A percentile compares a stretch with the other conserved stretches of the same genome.
Conservation (phyloP, 1,140 invertebrate species). For the Dryas iulia region DNA sequence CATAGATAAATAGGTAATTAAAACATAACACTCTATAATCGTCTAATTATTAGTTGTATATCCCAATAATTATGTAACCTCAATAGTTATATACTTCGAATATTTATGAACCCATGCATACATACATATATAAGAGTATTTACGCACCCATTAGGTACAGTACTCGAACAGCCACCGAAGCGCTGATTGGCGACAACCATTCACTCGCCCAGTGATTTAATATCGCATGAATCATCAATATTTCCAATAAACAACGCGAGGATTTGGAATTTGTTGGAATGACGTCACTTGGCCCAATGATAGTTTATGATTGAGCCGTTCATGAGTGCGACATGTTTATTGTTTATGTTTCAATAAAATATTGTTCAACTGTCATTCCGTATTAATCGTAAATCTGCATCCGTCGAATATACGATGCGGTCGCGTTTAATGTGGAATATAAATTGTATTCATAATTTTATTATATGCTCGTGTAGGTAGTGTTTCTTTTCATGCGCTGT, state of each 20-base stretch:
- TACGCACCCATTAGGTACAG: no score
- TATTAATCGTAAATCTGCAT: constrained; percentile 5
- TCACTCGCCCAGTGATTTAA: constrained; percentile 24
- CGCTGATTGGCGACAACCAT: no score
- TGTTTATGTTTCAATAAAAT: constrained; percentile 8
- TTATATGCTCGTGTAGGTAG: neutral
- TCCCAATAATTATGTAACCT: no score
- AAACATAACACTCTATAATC: no score
- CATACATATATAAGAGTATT: no score
- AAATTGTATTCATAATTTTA: neutral
- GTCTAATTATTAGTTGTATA: no score
- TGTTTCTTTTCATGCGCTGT: neutral
- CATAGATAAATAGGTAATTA: no score
- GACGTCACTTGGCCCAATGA: constrained; percentile 28
- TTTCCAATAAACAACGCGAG: constrained; percentile 22
- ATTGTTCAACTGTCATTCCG: neutral
- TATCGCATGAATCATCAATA: constrained; percentile 25
- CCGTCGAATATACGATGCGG: neutral
- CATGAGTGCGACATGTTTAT: constrained; percentile 12
- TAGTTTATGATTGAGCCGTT: constrained; percentile 39
- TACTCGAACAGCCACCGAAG: no score
- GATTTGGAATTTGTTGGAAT: constrained; percentile 26
- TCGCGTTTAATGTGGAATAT: neutral
- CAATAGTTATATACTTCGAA: no score
- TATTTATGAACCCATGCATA: no score